Evolutionary conservation across 2,888 invertebrate species (phyloP).

Genomic region (Hymenopus coronatus): DNA sequence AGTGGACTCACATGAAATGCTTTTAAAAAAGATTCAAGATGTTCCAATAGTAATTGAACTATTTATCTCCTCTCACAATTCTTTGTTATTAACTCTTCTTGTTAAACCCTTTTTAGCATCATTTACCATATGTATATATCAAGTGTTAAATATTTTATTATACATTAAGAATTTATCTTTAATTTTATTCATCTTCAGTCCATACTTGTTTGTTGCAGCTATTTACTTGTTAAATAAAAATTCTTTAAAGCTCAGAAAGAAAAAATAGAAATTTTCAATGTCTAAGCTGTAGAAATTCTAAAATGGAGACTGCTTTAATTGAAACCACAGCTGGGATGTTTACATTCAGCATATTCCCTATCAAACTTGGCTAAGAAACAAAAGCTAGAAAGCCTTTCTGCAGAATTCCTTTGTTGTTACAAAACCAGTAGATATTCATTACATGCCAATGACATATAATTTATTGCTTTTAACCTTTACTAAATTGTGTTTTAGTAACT

Average conservation of each 20-base stretch:
- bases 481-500: too few species aligned
- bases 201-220: not conserved
- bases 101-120: not conserved
- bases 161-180: not conserved
- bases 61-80: not conserved
- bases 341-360: too few species aligned
- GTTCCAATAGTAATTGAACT: not conserved
- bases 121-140: not conserved
- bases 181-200: not conserved
- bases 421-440: too few species aligned
- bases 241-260: too few species aligned
- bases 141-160: not conserved
- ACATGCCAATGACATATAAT: too few species aligned
- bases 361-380: too few species aligned
- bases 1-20: not conserved
- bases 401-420: too few species aligned
- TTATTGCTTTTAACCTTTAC: too few species aligned
- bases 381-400: too few species aligned
- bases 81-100: not conserved
- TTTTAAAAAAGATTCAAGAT: not conserved
- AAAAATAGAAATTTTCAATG: too few species aligned
- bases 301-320: not conserved
- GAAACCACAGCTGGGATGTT: too few species aligned
- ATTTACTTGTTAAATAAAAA: not conserved
- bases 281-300: not conserved